phyloP scores from a whole-genome alignment of 2,888 invertebrate species.

The Cantharis rufa region DNA sequence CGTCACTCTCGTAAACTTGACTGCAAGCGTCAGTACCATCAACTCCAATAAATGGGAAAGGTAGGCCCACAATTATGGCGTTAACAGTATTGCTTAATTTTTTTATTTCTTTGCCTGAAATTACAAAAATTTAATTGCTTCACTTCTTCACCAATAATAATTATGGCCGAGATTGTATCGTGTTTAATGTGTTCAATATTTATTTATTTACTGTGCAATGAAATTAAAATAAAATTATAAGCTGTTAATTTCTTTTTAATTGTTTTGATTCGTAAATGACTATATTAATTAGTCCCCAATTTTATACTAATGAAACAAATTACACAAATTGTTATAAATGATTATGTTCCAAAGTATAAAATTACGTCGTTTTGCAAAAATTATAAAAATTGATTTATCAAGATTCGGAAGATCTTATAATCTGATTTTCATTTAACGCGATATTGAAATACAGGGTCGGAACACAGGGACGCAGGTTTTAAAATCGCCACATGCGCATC shows the following conservation, averaged over 20 bases:
- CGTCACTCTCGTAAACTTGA: conserved; percentile 63
- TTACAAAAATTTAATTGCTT: not conserved
- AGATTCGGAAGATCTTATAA: no score
- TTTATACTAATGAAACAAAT: not conserved
- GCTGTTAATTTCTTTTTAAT: not conserved
- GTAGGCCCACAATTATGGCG: conserved; percentile 66
- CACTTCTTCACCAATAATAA: no score
- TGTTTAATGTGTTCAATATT: no score
- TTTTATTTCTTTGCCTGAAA: conserved; percentile 10
- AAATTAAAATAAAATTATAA: not conserved
- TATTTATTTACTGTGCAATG: not conserved
- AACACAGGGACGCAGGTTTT: no score
- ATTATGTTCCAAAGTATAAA: not conserved
- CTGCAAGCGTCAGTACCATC: conserved; percentile 72
- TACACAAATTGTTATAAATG: not conserved
- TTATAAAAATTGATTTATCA: no score
- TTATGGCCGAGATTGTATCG: no score
- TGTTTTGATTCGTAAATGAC: not conserved
- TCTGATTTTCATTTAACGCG: no score
- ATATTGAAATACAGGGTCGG: no score
- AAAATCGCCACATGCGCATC: no score
- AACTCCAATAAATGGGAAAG: conserved; percentile 78
- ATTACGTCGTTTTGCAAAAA: not conserved
- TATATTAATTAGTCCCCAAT: not conserved
- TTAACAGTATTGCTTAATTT: conserved; percentile 60